Conservation (phyloP, 2,888 invertebrate species). For the Trachelus stipa region DNA sequence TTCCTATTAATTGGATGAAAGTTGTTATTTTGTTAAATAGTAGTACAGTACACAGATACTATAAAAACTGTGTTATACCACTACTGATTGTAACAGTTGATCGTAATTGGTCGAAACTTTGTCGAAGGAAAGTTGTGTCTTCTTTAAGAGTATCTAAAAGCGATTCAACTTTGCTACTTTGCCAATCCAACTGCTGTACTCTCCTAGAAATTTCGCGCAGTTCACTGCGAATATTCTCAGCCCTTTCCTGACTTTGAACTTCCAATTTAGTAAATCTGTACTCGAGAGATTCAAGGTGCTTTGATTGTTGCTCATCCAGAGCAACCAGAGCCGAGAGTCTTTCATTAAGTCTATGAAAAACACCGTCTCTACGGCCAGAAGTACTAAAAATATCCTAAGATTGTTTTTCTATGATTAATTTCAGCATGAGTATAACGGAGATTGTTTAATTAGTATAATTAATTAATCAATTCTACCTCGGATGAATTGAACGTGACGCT, state of each 20-base stretch:
- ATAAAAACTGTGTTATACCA: not conserved
- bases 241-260: conserved; percentile 61
- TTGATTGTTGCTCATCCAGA: conserved; percentile 61
- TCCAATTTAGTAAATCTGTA: conserved; percentile 65
- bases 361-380: not conserved
- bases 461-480: not conserved
- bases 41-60: not conserved
- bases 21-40: not conserved
- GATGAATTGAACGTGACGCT: not conserved
- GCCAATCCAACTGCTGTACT: conserved; percentile 65
- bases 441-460: not conserved
- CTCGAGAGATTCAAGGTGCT: conserved; percentile 60
- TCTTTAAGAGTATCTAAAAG: conserved; percentile 63
- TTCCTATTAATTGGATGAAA: not conserved
- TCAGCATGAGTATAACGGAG: not conserved
- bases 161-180: conserved; percentile 59
- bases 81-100: not conserved
- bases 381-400: conserved; percentile 2
- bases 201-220: conserved; percentile 63
- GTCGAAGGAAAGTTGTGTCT: conserved; percentile 46
- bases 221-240: conserved; percentile 63
- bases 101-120: conserved; percentile 2
- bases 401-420: not conserved
- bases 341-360: conserved; percentile 57
- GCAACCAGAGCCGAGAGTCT: conserved; percentile 59